These are phyloP conservation scores for Yoshiicerus persimilis DNA, from an alignment of 1,140 invertebrate genomes.

Conservation along the genomic window DNA sequence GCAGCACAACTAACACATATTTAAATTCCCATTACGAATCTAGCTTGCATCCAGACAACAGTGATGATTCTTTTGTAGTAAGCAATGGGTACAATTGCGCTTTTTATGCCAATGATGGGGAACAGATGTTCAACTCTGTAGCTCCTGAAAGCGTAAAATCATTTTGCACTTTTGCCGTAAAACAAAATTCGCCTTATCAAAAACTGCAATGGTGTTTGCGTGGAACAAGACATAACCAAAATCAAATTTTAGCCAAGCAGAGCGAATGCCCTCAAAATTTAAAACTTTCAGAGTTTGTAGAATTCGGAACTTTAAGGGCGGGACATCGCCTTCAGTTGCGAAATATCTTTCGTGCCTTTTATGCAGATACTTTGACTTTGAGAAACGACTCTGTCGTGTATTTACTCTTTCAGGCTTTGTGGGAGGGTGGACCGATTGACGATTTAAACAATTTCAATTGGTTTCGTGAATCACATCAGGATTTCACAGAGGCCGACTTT, in stretches of 20 bases:
- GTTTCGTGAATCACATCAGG: conserved; percentile 1
- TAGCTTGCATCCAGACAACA: background rate
- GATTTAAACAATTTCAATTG: background rate
- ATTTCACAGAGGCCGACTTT: background rate
- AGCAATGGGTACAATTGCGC: background rate
- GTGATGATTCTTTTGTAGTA: background rate
- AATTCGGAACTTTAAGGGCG: conserved; percentile 33
- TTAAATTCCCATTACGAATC: background rate
- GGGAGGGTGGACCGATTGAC: conserved; percentile 20
- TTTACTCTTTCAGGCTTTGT: conserved; percentile 32
- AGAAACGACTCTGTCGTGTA: conserved; percentile 24
- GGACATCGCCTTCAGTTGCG: conserved; percentile 31
- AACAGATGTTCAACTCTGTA: too few relatives aligned
- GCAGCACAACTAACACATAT: background rate
- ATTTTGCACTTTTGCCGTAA: too few relatives aligned
- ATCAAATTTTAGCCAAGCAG: background rate
- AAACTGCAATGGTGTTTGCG: background rate
- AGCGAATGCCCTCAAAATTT: background rate
- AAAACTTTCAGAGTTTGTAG: background rate
- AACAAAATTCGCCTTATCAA: background rate
- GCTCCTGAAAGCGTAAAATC: too few relatives aligned
- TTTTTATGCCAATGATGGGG: background rate
- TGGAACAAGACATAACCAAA: background rate
- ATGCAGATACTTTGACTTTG: background rate
- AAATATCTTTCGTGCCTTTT: conserved; percentile 32